Conservation (phyloP, 1,140 invertebrate species). For the Limonius californicus region DNA sequence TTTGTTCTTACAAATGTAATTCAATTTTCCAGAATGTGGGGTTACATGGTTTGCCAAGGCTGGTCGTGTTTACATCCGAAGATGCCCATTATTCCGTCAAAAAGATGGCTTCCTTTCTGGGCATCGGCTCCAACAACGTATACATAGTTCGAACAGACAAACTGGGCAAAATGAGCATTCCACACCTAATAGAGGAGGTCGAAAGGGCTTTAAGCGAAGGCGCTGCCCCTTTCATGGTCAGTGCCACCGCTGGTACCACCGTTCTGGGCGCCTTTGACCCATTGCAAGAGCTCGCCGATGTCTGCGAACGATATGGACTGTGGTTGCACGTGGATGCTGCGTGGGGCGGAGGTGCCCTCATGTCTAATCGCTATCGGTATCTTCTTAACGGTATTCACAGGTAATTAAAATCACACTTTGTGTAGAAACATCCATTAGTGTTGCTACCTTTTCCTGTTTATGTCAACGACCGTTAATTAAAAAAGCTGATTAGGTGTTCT, state of each 20-base stretch:
- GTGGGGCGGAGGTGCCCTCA: constrained; percentile 85
- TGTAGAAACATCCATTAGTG: too few relatives aligned
- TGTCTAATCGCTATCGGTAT: constrained; percentile 76
- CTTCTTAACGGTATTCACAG: constrained; percentile 74
- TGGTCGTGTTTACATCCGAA: constrained; percentile 80
- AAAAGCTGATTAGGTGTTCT: too few relatives aligned
- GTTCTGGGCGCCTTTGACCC: constrained; percentile 89
- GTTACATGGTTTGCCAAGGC: constrained; percentile 59
- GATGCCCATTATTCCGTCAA: constrained; percentile 95
- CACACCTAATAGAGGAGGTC: constrained; percentile 70
- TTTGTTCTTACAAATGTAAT: too few relatives aligned
- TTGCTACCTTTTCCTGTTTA: too few relatives aligned
- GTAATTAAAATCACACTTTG: constrained; percentile 47
- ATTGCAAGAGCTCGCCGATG: constrained; percentile 68
- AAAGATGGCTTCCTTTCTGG: constrained; percentile 75
- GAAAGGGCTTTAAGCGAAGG: constrained; percentile 61
- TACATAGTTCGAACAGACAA: constrained; percentile 66
- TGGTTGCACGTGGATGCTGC: constrained; percentile 97
- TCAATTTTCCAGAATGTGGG: constrained; percentile 57
- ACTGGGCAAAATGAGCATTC: constrained; percentile 72
- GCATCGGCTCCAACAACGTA: constrained; percentile 76
- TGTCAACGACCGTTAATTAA: too few relatives aligned
- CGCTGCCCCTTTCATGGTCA: constrained; percentile 80
- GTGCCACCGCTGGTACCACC: constrained; percentile 83
- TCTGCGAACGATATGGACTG: constrained; percentile 78